A percentile compares a stretch with the other conserved stretches of the same genome.
Conservation (phyloP, 53 echinoderm and acorn worm genomes). For the Holothuria leucospilota region DNA sequence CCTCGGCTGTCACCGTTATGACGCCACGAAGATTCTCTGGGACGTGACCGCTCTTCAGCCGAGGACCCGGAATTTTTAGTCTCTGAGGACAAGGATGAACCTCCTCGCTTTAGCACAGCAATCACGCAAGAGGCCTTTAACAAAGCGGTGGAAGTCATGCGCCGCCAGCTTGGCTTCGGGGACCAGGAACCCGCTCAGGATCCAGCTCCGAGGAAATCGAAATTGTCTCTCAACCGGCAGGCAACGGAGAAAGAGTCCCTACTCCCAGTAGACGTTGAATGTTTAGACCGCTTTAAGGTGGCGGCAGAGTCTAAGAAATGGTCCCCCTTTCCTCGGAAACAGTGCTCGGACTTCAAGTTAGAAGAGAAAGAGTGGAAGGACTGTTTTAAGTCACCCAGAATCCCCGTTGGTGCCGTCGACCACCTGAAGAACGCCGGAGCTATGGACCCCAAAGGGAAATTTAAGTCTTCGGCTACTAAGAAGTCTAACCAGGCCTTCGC, state of each 20-base stretch:
- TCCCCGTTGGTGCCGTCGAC: not conserved
- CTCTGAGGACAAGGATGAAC: too few relatives aligned
- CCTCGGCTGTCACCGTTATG: too few relatives aligned
- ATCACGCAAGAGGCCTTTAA: not conserved
- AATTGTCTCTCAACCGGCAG: not conserved
- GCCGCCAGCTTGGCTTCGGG: not conserved
- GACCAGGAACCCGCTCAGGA: not conserved
- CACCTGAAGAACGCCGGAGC: not conserved
- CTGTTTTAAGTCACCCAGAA: not conserved
- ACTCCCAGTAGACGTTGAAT: not conserved
- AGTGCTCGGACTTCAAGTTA: not conserved
- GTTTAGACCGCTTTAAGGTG: not conserved
- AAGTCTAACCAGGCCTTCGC: not conserved
- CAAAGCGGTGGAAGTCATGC: not conserved
- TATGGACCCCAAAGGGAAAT: not conserved
- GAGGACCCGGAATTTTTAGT: too few relatives aligned
- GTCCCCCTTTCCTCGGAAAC: not conserved
- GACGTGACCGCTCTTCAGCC: too few relatives aligned
- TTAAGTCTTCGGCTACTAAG: not conserved
- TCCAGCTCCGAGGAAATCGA: not conserved
- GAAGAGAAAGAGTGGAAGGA: not conserved
- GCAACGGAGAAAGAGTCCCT: not conserved
- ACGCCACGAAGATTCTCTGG: too few relatives aligned
- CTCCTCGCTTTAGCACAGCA: not conserved
- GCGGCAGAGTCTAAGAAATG: too few relatives aligned